These are phyloP conservation scores for Rhadinocentrus ornatus DNA, from an alignment of 2,797 vertebrate species.

Conservation along the genomic window DNA sequence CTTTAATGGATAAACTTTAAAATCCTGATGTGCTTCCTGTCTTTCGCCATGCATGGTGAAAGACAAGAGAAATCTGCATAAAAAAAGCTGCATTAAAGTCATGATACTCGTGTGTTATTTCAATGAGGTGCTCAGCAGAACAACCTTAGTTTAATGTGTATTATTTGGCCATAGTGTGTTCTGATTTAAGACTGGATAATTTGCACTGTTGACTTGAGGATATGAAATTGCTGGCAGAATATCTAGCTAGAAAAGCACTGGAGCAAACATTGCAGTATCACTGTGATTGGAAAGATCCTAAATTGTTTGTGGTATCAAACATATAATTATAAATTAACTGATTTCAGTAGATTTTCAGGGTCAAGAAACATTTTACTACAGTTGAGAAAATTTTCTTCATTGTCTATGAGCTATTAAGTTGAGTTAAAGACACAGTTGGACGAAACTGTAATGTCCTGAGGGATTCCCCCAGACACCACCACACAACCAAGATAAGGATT, in stretches of 20 bases:
- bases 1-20: too few relatives aligned
- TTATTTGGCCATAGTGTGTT: too few relatives aligned
- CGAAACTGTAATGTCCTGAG: background rate
- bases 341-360: too few relatives aligned
- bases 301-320: background rate
- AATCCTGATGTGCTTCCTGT: too few relatives aligned
- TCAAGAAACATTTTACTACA: background rate
- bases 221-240: background rate
- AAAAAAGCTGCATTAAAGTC: too few relatives aligned
- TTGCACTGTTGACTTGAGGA: background rate
- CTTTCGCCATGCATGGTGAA: too few relatives aligned
- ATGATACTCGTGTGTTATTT: too few relatives aligned
- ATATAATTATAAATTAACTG: background rate
- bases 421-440: too few relatives aligned
- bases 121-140: too few relatives aligned
- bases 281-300: background rate
- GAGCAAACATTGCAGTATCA: background rate
- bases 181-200: background rate
- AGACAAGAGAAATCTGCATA: too few relatives aligned
- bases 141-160: too few relatives aligned
- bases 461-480: background rate
- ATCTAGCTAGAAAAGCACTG: background rate
- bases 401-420: background rate
- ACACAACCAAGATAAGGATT: background rate
- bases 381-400: background rate